Base-by-base conservation (phyloP, 2,113 vertebrate species). In the Campylorhamphus procurvoides region DNA sequence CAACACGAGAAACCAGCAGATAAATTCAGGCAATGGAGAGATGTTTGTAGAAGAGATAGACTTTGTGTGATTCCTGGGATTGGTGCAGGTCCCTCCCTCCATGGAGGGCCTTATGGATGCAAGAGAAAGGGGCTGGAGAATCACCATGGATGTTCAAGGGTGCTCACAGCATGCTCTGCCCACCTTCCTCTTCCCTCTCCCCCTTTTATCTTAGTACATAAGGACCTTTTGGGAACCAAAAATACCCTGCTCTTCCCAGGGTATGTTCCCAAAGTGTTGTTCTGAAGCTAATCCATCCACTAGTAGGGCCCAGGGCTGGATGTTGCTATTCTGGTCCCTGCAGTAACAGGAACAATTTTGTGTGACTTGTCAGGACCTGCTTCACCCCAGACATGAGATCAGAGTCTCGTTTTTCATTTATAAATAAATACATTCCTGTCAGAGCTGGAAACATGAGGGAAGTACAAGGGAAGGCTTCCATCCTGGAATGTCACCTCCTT, bases 61-160 rank as follows among this genome's bases (percentile, higher is more conserved):
- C 5, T 69, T 66, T 17, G 25, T n/a, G 23, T 11, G 31, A 6
- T 40, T 56, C 11, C 42, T 39, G n/a, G 58, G 62, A 2, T 1
- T 22, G 60, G 10, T 19, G 12, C 2, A 47, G 12, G 22, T 6
- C 7, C 17, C 14, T 35, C 10, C 4, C 18, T 33, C 35, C 4
- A 0, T 3, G 29, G 14, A 39, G 18, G 8, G 5, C 9, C 2
- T 15, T n/a, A 39, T 8, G 49, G 25, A 5, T 1, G 17, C 8
- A 15, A 27, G 50, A n/a, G 74, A 19, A 28, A 14, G 7, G 12
- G 37, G 50, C 44, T 84, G 66, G 44, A 72, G 63, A 75, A 50
- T 7, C 81, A 4, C 13, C 1, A 0, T 0, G 15, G 35, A 0
- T 11, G 58, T 35, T 17, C n/a, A 12, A 3, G 29, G 9, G 20